Evolutionary conservation across 2,113 vertebrate species (phyloP), one percentile per base, ranked within the genome.

Genomic region (Sciurus niger): DNA sequence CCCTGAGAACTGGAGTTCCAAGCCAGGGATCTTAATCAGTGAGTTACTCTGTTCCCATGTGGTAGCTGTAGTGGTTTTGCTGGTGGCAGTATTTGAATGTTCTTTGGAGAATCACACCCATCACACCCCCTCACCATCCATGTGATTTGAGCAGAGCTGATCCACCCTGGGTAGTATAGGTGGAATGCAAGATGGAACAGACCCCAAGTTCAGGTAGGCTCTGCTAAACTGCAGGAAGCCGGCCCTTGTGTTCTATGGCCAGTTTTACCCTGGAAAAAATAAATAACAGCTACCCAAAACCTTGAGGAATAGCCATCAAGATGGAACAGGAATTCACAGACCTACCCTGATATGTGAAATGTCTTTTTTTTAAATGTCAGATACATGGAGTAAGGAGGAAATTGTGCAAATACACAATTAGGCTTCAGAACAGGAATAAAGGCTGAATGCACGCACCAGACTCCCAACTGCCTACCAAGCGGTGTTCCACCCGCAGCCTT

Each of bases 211-310:
- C 58, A 55, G 24, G 8, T 46, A 10, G 63, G 83, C 53, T 60
- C 80, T 85, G 68, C 76, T 3, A 51, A 80, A 72, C 76, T 74
- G n/a, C 68, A 34, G 60, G 89, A 89, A 12, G 13, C 77, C 55
- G 67, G n/a, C 37, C 85, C 37, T 51, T 65, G 7, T 18, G 78
- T 51, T 88, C 87, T 30, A 63, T 32, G n/a, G 43, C 83, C 16
- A 24, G 40, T 34, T 51, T 37, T 63, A 89, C 89, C 89, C 89
- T 90, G 83, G 96, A 87, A 76, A 40, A 93, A 93, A 78, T 68
- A 94, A 94, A 93, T 76, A 94, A 40, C 89, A 93, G 70, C 89
- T 95, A 93, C 88, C 79, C 73, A 68, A 74, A 89, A 70, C 22
- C 30, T 1, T n/a, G 84, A 78, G 3, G 14, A 74, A 77, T 80